A percentile compares a stretch with the other conserved stretches of the same genome.
These are phyloP conservation scores for Vannuccia rotundouncinata DNA, from an alignment of 2,888 invertebrate genomes.

Conservation along the genomic window DNA sequence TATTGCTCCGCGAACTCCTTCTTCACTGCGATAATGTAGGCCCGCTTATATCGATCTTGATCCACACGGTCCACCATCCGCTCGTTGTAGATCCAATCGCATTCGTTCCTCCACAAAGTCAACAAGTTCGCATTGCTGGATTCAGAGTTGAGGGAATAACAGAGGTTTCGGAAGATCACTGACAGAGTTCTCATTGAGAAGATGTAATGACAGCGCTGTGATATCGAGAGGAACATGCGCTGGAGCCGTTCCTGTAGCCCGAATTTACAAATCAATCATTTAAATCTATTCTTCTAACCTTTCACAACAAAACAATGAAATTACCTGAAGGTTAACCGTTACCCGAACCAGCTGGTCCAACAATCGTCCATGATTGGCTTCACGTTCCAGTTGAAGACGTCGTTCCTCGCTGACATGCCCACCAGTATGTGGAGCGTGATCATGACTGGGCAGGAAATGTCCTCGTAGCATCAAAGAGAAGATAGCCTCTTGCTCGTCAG, in stretches of 20 bases:
- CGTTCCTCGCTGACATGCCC: neutral
- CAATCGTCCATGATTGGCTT: constrained; percentile 46
- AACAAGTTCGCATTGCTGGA: constrained; percentile 47
- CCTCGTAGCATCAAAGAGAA: neutral
- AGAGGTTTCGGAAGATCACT: constrained; percentile 53
- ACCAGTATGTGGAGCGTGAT: neutral
- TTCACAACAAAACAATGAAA: no score
- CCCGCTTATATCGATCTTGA: constrained; percentile 49
- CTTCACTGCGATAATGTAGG: constrained; percentile 51
- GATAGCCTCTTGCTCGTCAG: constrained; percentile 30
- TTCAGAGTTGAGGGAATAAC: constrained; percentile 50
- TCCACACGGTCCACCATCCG: constrained; percentile 55
- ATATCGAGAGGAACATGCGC: constrained; percentile 52
- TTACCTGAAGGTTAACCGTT: constrained; percentile 46
- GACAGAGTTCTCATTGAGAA: constrained; percentile 52
- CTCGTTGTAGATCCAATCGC: constrained; percentile 53
- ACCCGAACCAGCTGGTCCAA: constrained; percentile 48
- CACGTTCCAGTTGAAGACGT: constrained; percentile 34
- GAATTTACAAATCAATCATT: no score
- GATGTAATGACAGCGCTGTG: constrained; percentile 54
- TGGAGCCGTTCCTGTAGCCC: constrained; percentile 48
- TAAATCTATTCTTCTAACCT: no score
- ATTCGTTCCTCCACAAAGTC: constrained; percentile 56
- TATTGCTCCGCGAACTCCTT: constrained; percentile 53
- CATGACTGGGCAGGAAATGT: neutral